Conservation (phyloP, 2,797 vertebrate species). For the Rhabdomys pumilio region DNA sequence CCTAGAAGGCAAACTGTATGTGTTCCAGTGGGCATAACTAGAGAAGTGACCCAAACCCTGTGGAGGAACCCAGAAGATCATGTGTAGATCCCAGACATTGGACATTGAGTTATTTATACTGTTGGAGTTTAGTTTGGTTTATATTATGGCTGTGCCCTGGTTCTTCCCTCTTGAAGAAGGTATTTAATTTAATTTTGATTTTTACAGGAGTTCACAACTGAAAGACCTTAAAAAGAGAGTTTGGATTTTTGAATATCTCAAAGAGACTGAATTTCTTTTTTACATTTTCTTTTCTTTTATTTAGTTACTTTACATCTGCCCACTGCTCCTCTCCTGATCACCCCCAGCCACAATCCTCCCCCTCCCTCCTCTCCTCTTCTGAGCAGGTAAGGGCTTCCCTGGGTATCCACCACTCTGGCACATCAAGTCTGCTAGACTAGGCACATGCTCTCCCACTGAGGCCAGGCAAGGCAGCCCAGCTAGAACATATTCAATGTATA, state of each 20-base stretch:
- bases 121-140: background rate
- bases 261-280: background rate
- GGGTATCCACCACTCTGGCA: background rate
- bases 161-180: background rate
- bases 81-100: background rate
- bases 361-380: background rate
- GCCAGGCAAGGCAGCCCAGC: background rate
- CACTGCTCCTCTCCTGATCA: background rate
- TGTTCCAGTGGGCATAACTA: background rate
- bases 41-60: background rate
- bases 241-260: background rate
- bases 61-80: background rate
- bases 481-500: background rate
- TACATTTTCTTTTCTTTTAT: background rate
- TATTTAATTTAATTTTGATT: background rate
- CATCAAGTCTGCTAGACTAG: too few relatives aligned
- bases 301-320: background rate
- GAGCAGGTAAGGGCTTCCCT: background rate
- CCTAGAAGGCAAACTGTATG: background rate
- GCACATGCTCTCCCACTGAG: background rate
- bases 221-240: background rate
- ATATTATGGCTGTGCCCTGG: background rate
- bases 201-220: background rate
- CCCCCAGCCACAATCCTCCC: background rate
- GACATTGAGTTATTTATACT: background rate